Conservation (phyloP, 2,113 vertebrate species). For the Plestiodon gilberti region DNA sequence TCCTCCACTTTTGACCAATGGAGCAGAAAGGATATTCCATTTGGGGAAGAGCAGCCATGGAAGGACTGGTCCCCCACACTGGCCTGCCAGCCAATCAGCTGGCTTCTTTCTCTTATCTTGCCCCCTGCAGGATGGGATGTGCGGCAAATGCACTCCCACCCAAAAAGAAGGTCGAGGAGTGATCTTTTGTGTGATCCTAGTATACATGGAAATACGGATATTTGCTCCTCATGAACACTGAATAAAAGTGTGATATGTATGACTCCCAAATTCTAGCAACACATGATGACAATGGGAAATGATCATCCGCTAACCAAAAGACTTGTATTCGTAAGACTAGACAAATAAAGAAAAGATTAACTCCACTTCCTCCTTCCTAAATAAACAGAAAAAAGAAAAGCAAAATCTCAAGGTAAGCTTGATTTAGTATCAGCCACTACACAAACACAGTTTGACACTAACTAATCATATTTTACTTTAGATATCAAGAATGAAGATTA, state of each 20-base stretch:
- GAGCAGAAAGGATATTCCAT: too few species aligned
- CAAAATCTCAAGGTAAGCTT: not conserved
- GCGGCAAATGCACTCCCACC: too few species aligned
- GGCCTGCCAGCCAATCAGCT: too few species aligned
- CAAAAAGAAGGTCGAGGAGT: too few species aligned
- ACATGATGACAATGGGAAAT: not conserved
- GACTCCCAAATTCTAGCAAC: not conserved
- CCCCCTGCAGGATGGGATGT: too few species aligned
- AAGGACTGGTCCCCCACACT: too few species aligned
- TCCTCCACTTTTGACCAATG: too few species aligned
- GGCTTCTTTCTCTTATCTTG: too few species aligned
- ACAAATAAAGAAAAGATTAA: not conserved
- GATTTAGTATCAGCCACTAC: not conserved
- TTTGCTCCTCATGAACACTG: not conserved
- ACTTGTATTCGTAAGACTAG: not conserved
- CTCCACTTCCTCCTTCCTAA: not conserved
- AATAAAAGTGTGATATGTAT: not conserved
- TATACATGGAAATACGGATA: not conserved
- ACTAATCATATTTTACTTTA: conserved; percentile 35
- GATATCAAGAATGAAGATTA: conserved; percentile 47
- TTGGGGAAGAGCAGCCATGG: too few species aligned
- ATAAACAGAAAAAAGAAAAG: not conserved
- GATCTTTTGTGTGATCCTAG: not conserved
- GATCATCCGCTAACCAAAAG: not conserved
- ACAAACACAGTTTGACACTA: conserved; percentile 8